A percentile compares a stretch with the other conserved stretches of the same genome.
These are phyloP conservation scores for Caretta caretta DNA, from an alignment of 2,113 vertebrate species.

Conservation along the genomic window DNA sequence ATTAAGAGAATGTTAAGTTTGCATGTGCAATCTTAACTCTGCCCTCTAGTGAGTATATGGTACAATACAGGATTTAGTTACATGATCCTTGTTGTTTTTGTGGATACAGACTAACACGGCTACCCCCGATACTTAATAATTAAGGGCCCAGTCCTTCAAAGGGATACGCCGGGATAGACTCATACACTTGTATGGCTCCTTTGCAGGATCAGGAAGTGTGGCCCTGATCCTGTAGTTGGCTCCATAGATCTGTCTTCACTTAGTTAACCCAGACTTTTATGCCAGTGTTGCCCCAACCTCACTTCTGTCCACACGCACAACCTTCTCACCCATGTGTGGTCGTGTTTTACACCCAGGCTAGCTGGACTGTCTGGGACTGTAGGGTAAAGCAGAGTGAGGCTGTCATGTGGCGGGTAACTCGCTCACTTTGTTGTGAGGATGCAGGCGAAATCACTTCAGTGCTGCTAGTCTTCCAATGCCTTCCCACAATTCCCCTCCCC, in stretches of 20 bases:
- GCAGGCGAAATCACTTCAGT: background rate
- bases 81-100: no score
- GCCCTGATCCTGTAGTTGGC: background rate
- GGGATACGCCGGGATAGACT: background rate
- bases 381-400: background rate
- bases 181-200: background rate
- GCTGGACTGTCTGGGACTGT: background rate
- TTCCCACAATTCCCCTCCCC: background rate
- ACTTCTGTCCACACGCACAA: background rate
- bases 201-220: background rate
- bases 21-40: background rate
- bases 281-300: background rate
- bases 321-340: background rate
- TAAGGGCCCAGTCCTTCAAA: background rate
- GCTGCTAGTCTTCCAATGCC: background rate
- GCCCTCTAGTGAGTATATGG: background rate
- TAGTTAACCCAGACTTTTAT: background rate
- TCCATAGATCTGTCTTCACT: background rate
- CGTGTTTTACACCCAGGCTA: background rate
- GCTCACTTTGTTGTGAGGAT: background rate
- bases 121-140: background rate
- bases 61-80: background rate
- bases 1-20: background rate
- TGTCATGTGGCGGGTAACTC: background rate
- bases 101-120: no score